These are phyloP conservation scores for Hippocampus abdominalis DNA, from an alignment of 2,113 vertebrate genomes.

Conservation along the genomic window DNA sequence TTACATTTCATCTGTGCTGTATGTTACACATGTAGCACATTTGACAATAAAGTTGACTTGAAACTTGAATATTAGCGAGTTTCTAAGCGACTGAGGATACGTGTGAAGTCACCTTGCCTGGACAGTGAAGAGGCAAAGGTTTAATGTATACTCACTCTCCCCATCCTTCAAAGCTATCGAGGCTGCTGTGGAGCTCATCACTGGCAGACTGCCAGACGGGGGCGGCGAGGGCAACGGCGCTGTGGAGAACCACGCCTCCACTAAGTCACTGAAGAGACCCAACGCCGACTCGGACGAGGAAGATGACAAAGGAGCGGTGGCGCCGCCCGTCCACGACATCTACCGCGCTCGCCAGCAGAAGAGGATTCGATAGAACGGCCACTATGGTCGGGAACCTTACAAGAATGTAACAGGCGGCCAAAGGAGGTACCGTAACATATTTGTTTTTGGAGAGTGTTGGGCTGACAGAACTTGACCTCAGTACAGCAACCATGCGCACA, in stretches of 20 bases:
- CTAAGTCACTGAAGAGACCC: conserved; percentile 92
- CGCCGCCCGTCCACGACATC: conserved; percentile 95
- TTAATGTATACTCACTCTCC: background rate
- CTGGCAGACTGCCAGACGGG: conserved; percentile 82
- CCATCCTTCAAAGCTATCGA: conserved; percentile 79
- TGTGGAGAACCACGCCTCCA: conserved; percentile 83
- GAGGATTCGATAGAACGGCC: conserved; percentile 84
- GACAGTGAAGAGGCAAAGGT: background rate
- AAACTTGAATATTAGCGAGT: too few species aligned
- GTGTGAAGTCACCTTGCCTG: background rate
- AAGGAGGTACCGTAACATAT: conserved; percentile 16
- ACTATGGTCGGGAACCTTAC: conserved; percentile 4
- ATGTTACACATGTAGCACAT: too few species aligned
- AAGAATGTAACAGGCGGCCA: conserved; percentile 53
- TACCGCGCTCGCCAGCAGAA: conserved; percentile 97
- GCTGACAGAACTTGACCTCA: conserved; percentile 25
- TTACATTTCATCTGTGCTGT: too few species aligned
- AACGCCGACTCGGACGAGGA: conserved; percentile 96
- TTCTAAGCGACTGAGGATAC: too few species aligned
- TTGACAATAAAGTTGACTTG: too few species aligned
- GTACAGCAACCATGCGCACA: conserved; percentile 21
- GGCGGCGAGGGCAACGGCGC: conserved; percentile 88
- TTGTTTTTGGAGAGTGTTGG: conserved; percentile 26
- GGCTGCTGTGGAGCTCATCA: conserved; percentile 91
- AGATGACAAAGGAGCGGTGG: conserved; percentile 92